phyloP scores from a whole-genome alignment of 2,797 vertebrate genomes.

The Capromys pilorides region DNA sequence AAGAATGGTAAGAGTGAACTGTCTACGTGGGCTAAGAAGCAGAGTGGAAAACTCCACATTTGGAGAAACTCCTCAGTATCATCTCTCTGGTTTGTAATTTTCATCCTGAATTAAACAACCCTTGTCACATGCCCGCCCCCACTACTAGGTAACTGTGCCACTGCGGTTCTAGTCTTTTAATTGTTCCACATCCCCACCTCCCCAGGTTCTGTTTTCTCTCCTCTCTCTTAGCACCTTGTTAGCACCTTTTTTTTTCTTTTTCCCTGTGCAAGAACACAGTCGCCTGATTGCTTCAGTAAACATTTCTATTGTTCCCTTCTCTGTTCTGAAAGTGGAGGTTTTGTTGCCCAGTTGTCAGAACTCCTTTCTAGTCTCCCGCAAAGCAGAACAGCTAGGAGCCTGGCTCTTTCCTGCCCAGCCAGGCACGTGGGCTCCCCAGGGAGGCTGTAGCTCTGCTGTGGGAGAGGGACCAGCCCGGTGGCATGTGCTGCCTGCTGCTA shows the following conservation, averaged over 20 bases:
- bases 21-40: not conserved
- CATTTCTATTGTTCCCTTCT: conserved; percentile 42
- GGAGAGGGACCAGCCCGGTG: accelerated
- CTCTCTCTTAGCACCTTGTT: conserved; percentile 57
- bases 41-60: not conserved
- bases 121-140: not conserved
- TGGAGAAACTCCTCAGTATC: not conserved
- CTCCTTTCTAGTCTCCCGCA: conserved; percentile 47
- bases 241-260: conserved; percentile 48
- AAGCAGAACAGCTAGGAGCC: not conserved
- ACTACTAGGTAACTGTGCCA: not conserved
- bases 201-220: conserved; percentile 7
- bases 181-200: not conserved
- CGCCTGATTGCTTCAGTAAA: conserved; percentile 31
- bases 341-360: conserved; percentile 45
- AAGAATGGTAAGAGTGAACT: not conserved
- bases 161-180: conserved; percentile 1
- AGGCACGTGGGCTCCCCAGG: not conserved
- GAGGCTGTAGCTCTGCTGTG: not conserved
- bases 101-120: not conserved
- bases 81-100: not conserved
- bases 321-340: conserved; percentile 29
- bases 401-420: not conserved
- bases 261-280: conserved; percentile 28
- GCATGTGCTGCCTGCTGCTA: not conserved